Base-by-base conservation (phyloP, 2,888 invertebrate genomes). In the Helobdella robusta region DNA sequence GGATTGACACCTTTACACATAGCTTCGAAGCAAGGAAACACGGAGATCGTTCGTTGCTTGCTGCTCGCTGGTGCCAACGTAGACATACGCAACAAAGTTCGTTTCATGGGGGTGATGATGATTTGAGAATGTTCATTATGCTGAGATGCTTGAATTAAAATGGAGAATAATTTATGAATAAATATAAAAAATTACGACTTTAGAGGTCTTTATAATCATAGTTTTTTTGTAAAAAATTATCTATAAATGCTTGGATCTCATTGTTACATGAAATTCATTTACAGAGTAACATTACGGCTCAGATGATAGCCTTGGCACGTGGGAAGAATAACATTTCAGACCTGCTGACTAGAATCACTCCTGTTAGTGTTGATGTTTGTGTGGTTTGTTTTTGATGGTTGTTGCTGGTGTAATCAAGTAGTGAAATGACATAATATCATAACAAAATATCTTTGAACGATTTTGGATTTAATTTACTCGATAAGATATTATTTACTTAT, bases 231-330 rank as follows among this genome's bases (percentile, higher is more conserved):
- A n/a, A n/a, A n/a, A n/a, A n/a, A n/a, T n/a, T n/a, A n/a, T n/a
- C n/a, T n/a, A n/a, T n/a, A n/a, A n/a, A n/a, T n/a, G n/a, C n/a
- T n/a, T n/a, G n/a, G n/a, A n/a, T n/a, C n/a, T n/a, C n/a, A n/a
- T n/a, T 11, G 18, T 40, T 40, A 40, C 11, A 40, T 40, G 11
- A 40, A 15, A 11, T 11, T 40, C 11, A 40, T 18, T 25, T 28
- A 2, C 32, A 62, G 62, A 50, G 50, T 35, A 62, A 62, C 62
- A 85, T 87, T 63, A 83, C 86, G 56, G 86, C 87, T 3, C 87
- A 88, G 74, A 86, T 88, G 48, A 85, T 87, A 71, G 88, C 88
- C n/a, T 80, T 87, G 63, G 86, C 87, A 73, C 84, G 87, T 73
- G 87, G 87, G 25, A 84, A 85, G 76, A 83, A 84, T 67, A 84